Evolutionary conservation across 2,113 vertebrate species (phyloP).

Genomic region (Tetraodon nigroviridis): DNA sequence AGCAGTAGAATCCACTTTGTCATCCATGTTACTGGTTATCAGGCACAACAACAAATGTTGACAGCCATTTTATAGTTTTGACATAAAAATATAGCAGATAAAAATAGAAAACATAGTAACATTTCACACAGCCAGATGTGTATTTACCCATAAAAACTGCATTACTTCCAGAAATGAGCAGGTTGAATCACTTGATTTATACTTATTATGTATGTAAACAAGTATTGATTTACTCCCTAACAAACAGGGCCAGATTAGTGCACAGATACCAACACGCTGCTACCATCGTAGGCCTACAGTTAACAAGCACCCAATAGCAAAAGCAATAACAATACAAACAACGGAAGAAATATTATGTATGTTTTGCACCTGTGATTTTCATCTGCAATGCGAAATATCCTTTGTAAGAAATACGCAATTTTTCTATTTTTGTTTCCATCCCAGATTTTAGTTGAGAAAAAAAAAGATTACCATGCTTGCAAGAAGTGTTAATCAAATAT

Average conservation of each 20-base stretch:
- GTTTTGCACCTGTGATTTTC: background rate
- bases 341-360: background rate
- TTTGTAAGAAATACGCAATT: background rate
- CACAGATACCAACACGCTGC: background rate
- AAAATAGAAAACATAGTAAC: background rate
- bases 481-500: background rate
- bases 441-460: too few species aligned
- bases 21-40: constrained; percentile 6
- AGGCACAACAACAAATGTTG: background rate
- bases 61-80: constrained; percentile 9
- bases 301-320: background rate
- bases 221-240: background rate
- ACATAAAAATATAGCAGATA: background rate
- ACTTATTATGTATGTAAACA: background rate
- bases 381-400: background rate
- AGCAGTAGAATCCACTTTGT: constrained; percentile 21
- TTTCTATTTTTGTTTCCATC: background rate
- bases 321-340: background rate
- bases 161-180: background rate
- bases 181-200: background rate
- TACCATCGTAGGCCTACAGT: background rate
- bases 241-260: background rate
- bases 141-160: background rate
- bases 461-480: background rate
- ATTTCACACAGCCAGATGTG: background rate